phyloP scores from a whole-genome alignment of 2,888 invertebrate species.

The Penaeus monodon region DNA sequence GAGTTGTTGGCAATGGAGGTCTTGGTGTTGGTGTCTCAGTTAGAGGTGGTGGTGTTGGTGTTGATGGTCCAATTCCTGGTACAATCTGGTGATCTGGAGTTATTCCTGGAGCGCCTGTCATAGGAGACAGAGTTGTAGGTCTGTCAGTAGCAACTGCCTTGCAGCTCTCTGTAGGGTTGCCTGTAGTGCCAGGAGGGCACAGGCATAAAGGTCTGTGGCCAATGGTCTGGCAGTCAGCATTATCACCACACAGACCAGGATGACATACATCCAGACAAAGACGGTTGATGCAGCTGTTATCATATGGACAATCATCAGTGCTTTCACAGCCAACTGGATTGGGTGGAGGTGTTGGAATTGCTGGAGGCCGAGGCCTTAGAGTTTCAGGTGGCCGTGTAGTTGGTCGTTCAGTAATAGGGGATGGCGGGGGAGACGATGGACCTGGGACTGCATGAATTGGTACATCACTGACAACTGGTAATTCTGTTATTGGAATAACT shows the following conservation, averaged over 20 bases:
- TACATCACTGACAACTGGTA: background rate
- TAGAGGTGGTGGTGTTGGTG: constrained; percentile 17
- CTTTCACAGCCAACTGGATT: constrained; percentile 44
- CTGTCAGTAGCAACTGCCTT: constrained; percentile 39
- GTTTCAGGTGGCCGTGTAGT: constrained; percentile 37
- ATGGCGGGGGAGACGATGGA: constrained; percentile 1
- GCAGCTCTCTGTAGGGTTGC: constrained; percentile 71
- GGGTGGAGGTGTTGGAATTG: constrained; percentile 45
- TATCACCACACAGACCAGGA: constrained; percentile 40
- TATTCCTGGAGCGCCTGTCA: background rate
- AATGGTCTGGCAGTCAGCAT: constrained; percentile 41
- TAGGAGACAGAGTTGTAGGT: constrained; percentile 56
- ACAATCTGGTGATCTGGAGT: background rate
- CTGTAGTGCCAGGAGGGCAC: constrained; percentile 73
- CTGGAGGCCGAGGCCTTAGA: constrained; percentile 34
- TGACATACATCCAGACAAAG: constrained; percentile 52
- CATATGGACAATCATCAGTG: constrained; percentile 48
- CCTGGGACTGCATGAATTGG: constrained; percentile 31
- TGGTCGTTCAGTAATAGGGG: constrained; percentile 23
- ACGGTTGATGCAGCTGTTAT: constrained; percentile 53
- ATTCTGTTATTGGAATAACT: constrained; percentile 28
- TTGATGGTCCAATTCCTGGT: constrained; percentile 2
- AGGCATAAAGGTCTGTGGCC: constrained; percentile 80
- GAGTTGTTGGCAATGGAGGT: constrained; percentile 19
- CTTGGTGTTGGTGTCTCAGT: constrained; percentile 2